A percentile compares a stretch with the other conserved stretches of the same genome.
Conservation (phyloP, 1,140 invertebrate genomes). For the Eciton burchellii region DNA sequence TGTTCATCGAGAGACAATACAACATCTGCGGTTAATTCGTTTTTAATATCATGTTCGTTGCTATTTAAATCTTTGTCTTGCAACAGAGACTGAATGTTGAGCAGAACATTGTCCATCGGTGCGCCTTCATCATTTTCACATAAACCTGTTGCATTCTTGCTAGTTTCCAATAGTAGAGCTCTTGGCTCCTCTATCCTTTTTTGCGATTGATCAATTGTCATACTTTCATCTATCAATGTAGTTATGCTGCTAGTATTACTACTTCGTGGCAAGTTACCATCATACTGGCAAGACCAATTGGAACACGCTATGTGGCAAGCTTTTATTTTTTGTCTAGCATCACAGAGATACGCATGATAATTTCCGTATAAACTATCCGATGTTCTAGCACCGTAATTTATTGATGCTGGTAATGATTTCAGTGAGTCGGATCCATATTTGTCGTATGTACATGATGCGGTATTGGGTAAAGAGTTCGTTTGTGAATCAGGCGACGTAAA, state of each 20-base stretch:
- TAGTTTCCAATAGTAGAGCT: conserved; percentile 21
- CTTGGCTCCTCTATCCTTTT: conserved; percentile 46
- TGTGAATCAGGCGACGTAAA: conserved; percentile 55
- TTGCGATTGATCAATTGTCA: conserved; percentile 33
- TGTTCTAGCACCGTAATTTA: conserved; percentile 85
- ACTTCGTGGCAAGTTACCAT: conserved; percentile 85
- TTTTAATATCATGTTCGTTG: conserved; percentile 25
- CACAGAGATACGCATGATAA: conserved; percentile 93
- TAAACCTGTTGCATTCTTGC: conserved; percentile 21
- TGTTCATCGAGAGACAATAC: conserved; percentile 77
- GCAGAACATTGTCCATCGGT: conserved; percentile 76
- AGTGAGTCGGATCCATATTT: conserved; percentile 64
- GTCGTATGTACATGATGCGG: conserved; percentile 78
- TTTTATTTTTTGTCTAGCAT: conserved; percentile 91
- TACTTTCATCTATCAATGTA: conserved; percentile 63
- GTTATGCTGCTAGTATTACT: conserved; percentile 70
- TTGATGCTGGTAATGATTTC: conserved; percentile 79
- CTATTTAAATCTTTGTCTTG: conserved; percentile 56
- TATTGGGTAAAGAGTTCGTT: conserved; percentile 80
- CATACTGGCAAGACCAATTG: conserved; percentile 92
- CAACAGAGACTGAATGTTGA: conserved; percentile 77
- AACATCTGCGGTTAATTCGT: conserved; percentile 2
- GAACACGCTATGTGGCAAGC: conserved; percentile 90
- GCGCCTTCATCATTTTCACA: conserved; percentile 62
- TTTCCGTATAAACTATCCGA: conserved; percentile 90